Base-by-base conservation (phyloP, 2,113 vertebrate genomes). In the Alligator mississippiensis region DNA sequence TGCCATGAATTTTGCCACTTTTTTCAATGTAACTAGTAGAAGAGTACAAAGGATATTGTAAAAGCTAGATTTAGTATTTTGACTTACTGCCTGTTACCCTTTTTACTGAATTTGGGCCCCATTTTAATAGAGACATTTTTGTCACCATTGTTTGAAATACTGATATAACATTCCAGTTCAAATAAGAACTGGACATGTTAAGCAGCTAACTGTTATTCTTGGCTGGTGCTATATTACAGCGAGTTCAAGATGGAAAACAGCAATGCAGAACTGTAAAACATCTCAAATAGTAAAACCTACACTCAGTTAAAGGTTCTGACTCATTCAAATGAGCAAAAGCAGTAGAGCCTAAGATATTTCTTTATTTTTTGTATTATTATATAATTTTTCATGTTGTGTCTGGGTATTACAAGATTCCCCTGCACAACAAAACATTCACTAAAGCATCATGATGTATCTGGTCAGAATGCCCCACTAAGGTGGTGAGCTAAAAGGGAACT, bases 161-260 rank as follows among this genome's bases (percentile, higher is more conserved):
- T 91, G 86, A 95, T 93, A 82, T 95, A 94, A 93, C 89, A 84
- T 76, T 78, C 78, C 27, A 78, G 82, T 74, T 94, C 3, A 2
- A 93, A 54, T 72, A 88, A 95, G 89, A 97, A 82, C 89, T 75
- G 82, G 90, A 94, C 94, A 96, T 93, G 85, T 88, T 95, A 95
- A 97, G 94, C 94, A 97, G 74, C 57, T 97, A 95, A 96, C 96
- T 96, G 95, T 96, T 97, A 94, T 97, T 98, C 95, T 97, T 98
- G 95, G 96, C 96, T 95, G 70, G 74, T 68, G 58, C 81, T 96
- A 84, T 64, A 77, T 24, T 77, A 68, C 30, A 24, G 63, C 58
- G 82, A 88, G 19, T 91, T 76, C 85, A 92, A 0, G 1, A 93
- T 16, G 55, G 96, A 95, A 96, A 94, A 94, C 84, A 96, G 77